A percentile compares a stretch with the other conserved stretches of the same genome.
These are phyloP conservation scores for Hemithea aestivaria DNA, from an alignment of 2,888 invertebrate genomes.

Conservation along the genomic window DNA sequence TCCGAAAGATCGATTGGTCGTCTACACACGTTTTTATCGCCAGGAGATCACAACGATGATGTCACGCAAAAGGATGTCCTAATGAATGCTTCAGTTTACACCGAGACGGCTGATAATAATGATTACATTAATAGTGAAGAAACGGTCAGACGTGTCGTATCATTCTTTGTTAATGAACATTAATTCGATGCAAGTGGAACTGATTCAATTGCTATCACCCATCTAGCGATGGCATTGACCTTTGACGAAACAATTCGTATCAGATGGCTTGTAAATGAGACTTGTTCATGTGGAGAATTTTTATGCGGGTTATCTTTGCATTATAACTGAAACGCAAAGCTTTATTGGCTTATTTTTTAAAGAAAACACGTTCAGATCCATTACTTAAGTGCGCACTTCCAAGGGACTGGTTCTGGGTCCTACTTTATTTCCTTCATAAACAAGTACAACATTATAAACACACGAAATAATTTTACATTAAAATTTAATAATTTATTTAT, in stretches of 20 bases:
- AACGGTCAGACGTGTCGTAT: constrained; percentile 49
- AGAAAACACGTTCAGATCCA: constrained; percentile 11
- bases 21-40: constrained; percentile 38
- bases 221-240: constrained; percentile 69
- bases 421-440: constrained; percentile 1
- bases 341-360: constrained; percentile 11
- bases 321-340: constrained; percentile 28
- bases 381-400: constrained; percentile 4
- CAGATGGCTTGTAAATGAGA: constrained; percentile 35
- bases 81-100: constrained; percentile 41
- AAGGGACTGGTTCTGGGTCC: constrained; percentile 6
- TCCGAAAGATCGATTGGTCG: constrained; percentile 29
- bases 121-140: constrained; percentile 33
- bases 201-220: constrained; percentile 75
- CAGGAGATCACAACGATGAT: constrained; percentile 46
- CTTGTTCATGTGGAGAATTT: constrained; percentile 32
- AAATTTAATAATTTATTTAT: too few species aligned
- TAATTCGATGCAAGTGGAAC: constrained; percentile 77
- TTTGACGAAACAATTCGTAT: constrained; percentile 60
- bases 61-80: constrained; percentile 52
- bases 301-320: constrained; percentile 22
- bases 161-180: constrained; percentile 64
- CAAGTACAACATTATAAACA: too few species aligned
- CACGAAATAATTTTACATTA: too few species aligned
- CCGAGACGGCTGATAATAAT: constrained; percentile 36